Base-by-base conservation (phyloP, 2,113 vertebrate genomes). In the Hippopotamus amphibius region DNA sequence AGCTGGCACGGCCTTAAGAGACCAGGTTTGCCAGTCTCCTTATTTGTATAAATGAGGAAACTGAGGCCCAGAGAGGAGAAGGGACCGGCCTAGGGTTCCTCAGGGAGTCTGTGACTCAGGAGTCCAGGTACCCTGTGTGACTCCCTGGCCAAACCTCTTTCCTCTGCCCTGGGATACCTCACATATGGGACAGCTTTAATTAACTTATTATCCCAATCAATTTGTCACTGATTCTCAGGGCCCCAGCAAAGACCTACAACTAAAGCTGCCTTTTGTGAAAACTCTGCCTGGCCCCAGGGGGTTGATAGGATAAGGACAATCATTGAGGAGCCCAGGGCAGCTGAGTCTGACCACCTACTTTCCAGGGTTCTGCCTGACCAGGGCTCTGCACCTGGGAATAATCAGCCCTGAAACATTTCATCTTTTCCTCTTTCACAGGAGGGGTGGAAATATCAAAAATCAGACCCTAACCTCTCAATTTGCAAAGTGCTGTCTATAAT, bases 151-250 rank as follows among this genome's bases (percentile, higher is more conserved):
- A 94, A 83, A 30, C 28, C 65, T 79, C 76, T 95, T 95, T 65
- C 71, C 66, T 90, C 63, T 96, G n/a, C 53, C 87, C 50, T 93
- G 50, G 28, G 69, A 88, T 88, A 79, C 65, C 69, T 76, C 69
- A 97, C 92, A 77, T 74, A 97, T 98, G 98, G 97, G 97, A 97
- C 96, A 98, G 91, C 79, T 98, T 99, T 99, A 99, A 99, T 98
- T 98, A 99, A 98, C 97, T 98, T 98, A 98, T 98, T 98, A 98
- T 98, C 12, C 0, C 97, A 90, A 98, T 98, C 97, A 88, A 93
- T 98, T 98, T 98, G 95, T 97, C 87, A 8, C 96, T 96, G 95
- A 95, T 96, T 98, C 76, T 0, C 96, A 97, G 98, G 55, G 26
- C 95, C 95, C 95, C 95, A 96, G 95, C 69, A 97, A 97, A 95